Conservation (phyloP, 2,113 vertebrate genomes). For the Colossoma macropomum region DNA sequence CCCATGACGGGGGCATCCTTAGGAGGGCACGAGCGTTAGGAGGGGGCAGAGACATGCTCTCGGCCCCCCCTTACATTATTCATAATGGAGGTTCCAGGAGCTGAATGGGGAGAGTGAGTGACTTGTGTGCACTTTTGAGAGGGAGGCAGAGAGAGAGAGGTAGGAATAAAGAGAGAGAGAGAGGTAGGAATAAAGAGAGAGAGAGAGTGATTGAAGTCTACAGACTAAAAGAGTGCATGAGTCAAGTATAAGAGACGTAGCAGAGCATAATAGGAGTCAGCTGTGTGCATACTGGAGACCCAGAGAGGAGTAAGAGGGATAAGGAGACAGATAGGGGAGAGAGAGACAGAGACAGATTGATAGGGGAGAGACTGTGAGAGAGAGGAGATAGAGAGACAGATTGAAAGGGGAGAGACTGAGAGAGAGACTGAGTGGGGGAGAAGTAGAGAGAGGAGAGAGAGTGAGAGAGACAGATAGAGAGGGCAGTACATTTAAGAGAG, state of each 20-base stretch:
- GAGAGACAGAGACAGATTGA: no score
- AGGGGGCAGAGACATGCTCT: constrained; percentile 67
- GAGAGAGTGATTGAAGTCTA: neutral
- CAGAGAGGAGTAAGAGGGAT: constrained; percentile 39
- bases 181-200: no score
- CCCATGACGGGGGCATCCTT: neutral
- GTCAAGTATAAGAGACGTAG: constrained; percentile 13
- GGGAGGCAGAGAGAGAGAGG: constrained; percentile 54
- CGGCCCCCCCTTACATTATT: constrained; percentile 76
- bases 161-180: neutral
- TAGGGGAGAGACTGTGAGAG: no score
- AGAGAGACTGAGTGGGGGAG: no score
- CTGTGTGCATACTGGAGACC: constrained; percentile 45
- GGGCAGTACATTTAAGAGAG: no score
- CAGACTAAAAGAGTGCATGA: constrained; percentile 23
- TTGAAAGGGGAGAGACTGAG: neutral
- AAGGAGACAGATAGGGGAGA: no score
- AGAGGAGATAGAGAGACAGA: neutral
- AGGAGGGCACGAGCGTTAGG: constrained; percentile 49
- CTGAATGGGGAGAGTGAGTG: constrained; percentile 80
- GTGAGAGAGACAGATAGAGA: no score
- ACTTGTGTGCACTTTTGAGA: constrained; percentile 77
- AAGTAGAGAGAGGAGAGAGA: no score
- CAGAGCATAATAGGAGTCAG: constrained; percentile 70
- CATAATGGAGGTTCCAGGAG: constrained; percentile 75